A percentile compares a stretch with the other conserved stretches of the same genome.
These are phyloP conservation scores for Poeciliopsis turneri DNA, from an alignment of 2,797 vertebrate species.

Conservation along the genomic window DNA sequence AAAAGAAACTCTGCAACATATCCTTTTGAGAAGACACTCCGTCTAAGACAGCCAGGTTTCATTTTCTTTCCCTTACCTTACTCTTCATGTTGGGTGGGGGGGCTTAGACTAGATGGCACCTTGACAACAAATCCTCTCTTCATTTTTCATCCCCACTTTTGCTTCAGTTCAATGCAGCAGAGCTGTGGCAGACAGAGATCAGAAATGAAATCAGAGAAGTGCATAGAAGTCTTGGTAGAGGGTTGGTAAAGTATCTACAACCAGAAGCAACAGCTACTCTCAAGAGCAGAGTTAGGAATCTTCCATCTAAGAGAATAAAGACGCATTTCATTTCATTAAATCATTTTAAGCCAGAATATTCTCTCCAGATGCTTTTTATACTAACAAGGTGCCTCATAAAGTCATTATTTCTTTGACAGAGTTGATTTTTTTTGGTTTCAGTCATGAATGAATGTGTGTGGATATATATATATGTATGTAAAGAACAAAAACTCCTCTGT, in stretches of 20 bases:
- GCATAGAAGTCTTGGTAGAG: conserved; percentile 49
- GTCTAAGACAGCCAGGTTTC: conserved; percentile 51
- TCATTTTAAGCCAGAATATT: conserved; percentile 51
- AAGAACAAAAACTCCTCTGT: not conserved
- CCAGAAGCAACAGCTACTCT: conserved; percentile 51
- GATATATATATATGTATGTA: too few species aligned
- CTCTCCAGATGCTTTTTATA: not conserved
- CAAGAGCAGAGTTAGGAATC: conserved; percentile 44
- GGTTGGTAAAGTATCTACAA: conserved; percentile 37
- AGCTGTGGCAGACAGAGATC: conserved; percentile 54
- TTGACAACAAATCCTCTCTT: conserved; percentile 63
- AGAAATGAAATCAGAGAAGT: conserved; percentile 72
- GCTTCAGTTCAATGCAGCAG: conserved; percentile 21
- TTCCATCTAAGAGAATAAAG: conserved; percentile 62
- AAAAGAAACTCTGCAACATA: conserved; percentile 53
- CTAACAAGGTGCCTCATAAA: not conserved
- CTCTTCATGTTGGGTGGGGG: conserved; percentile 14
- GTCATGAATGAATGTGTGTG: too few species aligned
- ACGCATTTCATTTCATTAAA: conserved; percentile 61
- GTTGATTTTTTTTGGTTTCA: too few species aligned
- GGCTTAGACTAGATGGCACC: conserved; percentile 52
- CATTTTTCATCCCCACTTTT: conserved; percentile 29
- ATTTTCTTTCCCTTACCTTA: conserved; percentile 67
- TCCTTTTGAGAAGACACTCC: conserved; percentile 46
- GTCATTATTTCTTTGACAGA: not conserved